Percentiles rank a stretch among this genome's conserved stretches.
phyloP scores from a whole-genome alignment of 2,113 vertebrate genomes.

The Microtus ochrogaster region DNA sequence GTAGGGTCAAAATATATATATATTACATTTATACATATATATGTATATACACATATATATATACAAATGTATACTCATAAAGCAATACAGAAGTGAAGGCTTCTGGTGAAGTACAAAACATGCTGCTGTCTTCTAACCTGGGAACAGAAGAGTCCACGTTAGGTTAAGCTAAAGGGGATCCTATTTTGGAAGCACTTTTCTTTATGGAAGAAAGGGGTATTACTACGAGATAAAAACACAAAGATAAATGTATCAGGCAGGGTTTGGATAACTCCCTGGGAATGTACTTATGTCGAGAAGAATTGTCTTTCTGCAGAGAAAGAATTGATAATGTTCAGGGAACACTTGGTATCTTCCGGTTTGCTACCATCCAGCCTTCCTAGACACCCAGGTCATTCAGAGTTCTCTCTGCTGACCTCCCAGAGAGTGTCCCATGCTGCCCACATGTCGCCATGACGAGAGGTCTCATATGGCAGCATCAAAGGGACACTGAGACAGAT shows the following conservation, averaged over 20 bases:
- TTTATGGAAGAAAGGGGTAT: conserved; percentile 47
- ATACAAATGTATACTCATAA: not conserved
- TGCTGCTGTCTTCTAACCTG: not conserved
- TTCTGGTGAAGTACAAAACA: conserved; percentile 59
- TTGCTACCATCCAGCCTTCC: not conserved
- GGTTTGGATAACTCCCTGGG: not conserved
- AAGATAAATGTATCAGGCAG: not conserved
- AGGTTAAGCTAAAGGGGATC: conserved; percentile 6
- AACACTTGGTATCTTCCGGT: not conserved
- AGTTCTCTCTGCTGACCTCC: not conserved
- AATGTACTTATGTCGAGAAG: not conserved
- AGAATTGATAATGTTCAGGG: not conserved
- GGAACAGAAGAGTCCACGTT: conserved; percentile 8
- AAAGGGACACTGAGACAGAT: not conserved
- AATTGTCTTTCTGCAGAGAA: not conserved
- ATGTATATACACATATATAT: not conserved
- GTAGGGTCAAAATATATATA: not conserved
- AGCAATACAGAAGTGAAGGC: not conserved
- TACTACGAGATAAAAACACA: not conserved
- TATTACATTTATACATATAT: not conserved
- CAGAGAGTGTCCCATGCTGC: too few species aligned
- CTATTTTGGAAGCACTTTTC: conserved; percentile 58
- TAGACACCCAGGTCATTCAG: not conserved
- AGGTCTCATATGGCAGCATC: not conserved
- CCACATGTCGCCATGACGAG: not conserved